Percentiles rank a stretch among this genome's conserved stretches.
phyloP scores from a whole-genome alignment of 1,140 invertebrate genomes.

The Zaprionus taronus region DNA sequence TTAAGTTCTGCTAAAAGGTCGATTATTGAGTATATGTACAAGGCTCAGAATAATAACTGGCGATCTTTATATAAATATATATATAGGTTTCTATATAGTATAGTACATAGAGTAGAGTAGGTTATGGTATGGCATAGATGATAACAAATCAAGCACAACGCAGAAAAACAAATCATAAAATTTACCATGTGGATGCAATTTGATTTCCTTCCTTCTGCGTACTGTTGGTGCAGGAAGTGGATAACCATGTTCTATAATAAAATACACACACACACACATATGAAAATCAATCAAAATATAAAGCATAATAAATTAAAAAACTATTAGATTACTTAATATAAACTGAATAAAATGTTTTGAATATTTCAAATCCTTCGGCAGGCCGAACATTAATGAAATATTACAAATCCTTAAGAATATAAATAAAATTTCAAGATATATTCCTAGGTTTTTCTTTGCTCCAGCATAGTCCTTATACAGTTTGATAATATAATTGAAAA shows the following conservation, averaged over 20 bases:
- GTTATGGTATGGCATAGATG: slow-evolving; percentile 15
- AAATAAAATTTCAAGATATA: neutral
- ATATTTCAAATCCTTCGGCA: slow-evolving; percentile 17
- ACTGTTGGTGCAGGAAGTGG: slow-evolving; percentile 82
- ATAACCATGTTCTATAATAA: slow-evolving; percentile 83
- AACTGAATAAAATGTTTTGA: neutral
- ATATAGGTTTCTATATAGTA: slow-evolving; percentile 1
- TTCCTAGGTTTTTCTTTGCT: neutral
- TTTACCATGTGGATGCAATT: slow-evolving; percentile 84
- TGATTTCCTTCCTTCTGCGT: slow-evolving; percentile 84
- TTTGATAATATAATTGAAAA: neutral
- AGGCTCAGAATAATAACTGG: slow-evolving; percentile 21
- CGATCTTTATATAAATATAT: slow-evolving; percentile 19
- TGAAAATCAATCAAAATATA: slow-evolving; percentile 45
- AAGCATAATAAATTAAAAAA: slow-evolving; percentile 47
- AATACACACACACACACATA: slow-evolving; percentile 41
- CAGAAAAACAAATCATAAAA: slow-evolving; percentile 60
- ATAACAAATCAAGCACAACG: slow-evolving; percentile 61
- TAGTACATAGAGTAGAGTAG: slow-evolving; percentile 15
- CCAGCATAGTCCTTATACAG: neutral
- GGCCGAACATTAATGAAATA: slow-evolving; percentile 32
- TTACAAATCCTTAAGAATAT: neutral
- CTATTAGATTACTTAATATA: slow-evolving; percentile 22
- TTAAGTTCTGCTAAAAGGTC: slow-evolving; percentile 31
- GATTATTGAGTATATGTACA: slow-evolving; percentile 30